A percentile compares a stretch with the other conserved stretches of the same genome.
These are phyloP conservation scores for Lycocorax pyrrhopterus DNA, from an alignment of 2,113 vertebrate species.

Conservation along the genomic window DNA sequence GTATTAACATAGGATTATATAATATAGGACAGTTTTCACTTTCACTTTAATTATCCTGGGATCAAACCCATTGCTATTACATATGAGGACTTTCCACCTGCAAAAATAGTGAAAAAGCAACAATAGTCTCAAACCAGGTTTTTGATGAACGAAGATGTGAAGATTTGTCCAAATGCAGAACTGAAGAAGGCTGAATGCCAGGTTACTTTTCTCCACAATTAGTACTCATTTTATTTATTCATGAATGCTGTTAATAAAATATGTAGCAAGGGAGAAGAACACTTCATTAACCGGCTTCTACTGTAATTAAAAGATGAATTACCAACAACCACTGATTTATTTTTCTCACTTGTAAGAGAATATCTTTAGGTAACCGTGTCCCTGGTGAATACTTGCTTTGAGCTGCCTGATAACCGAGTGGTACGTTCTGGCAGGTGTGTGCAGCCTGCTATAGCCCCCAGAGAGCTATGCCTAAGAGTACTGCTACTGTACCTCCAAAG, in stretches of 20 bases:
- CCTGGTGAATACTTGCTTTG: not conserved
- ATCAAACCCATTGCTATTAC: not conserved
- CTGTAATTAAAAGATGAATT: conserved; percentile 59
- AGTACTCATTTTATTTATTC: conserved; percentile 50
- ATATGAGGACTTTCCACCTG: not conserved
- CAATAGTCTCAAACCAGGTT: not conserved
- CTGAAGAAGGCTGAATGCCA: not conserved
- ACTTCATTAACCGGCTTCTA: conserved; percentile 13
- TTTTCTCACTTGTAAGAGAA: conserved; percentile 15
- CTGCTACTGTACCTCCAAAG: not conserved
- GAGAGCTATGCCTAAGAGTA: not conserved
- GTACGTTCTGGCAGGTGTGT: not conserved
- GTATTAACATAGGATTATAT: not conserved
- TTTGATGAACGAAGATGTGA: not conserved
- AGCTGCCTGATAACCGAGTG: not conserved
- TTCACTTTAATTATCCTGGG: not conserved
- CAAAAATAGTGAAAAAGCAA: not conserved
- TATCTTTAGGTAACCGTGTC: not conserved
- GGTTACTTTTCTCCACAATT: conserved; percentile 23
- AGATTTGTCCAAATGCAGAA: not conserved
- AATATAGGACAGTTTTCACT: not conserved
- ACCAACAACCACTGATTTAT: conserved; percentile 25
- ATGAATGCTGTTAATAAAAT: conserved; percentile 48
- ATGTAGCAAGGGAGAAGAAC: conserved; percentile 36
- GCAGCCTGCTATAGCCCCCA: rapidly evolving